Conservation (phyloP, 2,888 invertebrate genomes). For the Resseliella maxima region DNA sequence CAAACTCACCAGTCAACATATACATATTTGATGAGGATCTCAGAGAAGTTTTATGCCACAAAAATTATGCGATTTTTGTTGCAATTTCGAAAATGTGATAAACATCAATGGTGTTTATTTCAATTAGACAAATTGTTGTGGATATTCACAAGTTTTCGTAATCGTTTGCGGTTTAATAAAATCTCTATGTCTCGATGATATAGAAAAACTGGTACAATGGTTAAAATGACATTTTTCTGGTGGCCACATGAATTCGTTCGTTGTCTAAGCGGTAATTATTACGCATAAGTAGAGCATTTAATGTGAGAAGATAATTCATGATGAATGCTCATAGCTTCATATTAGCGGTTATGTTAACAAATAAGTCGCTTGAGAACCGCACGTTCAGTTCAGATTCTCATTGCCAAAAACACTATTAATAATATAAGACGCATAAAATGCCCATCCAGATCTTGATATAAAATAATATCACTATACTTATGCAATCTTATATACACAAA, state of each 20-base stretch:
- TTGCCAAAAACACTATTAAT: no score
- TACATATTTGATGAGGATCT: no score
- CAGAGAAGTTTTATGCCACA: no score
- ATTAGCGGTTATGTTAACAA: not conserved
- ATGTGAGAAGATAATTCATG: not conserved
- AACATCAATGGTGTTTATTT: not conserved
- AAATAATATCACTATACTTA: no score
- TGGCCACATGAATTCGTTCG: not conserved
- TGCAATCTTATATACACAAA: no score
- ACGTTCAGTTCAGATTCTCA: no score
- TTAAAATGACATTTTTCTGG: no score
- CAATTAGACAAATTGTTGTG: conserved; percentile 10
- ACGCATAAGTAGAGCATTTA: conserved; percentile 25
- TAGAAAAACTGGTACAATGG: no score
- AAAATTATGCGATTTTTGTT: not conserved
- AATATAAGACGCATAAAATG: no score
- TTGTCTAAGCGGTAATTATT: not conserved
- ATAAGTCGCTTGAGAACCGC: not conserved
- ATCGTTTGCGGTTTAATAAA: not conserved
- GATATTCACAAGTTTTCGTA: not conserved
- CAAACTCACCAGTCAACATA: no score
- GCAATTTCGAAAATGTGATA: not conserved
- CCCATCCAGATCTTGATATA: no score
- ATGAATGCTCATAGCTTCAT: conserved; percentile 6
- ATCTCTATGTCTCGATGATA: not conserved